Evolutionary conservation across 2,113 vertebrate species (phyloP).

Genomic region (Semicossyphus pulcher): DNA sequence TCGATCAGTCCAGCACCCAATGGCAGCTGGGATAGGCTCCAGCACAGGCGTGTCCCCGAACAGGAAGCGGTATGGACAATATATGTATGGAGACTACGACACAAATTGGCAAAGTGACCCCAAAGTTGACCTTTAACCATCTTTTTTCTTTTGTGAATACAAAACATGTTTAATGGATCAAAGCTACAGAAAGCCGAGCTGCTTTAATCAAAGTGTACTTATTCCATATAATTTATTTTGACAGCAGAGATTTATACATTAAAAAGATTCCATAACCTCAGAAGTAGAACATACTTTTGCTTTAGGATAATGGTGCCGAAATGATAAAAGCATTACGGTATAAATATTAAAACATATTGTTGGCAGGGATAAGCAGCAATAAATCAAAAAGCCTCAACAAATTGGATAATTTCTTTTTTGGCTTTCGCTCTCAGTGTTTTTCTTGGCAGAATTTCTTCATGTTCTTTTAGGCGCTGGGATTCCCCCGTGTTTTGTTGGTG

Average conservation of each 20-base stretch:
- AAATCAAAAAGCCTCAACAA: conserved; percentile 58
- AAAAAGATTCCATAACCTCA: background rate
- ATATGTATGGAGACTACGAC: background rate
- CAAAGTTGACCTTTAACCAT: conserved; percentile 5
- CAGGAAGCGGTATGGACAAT: too few relatives aligned
- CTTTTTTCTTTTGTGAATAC: background rate
- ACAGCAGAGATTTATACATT: background rate
- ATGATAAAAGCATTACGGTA: conserved; percentile 11
- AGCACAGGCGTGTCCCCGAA: too few relatives aligned
- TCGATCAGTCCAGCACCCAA: too few relatives aligned
- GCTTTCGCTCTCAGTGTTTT: conserved; percentile 51
- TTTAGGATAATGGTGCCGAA: background rate
- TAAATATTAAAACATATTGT: conserved; percentile 31
- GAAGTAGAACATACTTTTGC: background rate
- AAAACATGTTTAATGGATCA: background rate
- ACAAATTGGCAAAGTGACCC: conserved; percentile 13
- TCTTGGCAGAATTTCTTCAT: conserved; percentile 44
- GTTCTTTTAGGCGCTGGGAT: conserved; percentile 43
- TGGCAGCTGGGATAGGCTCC: too few relatives aligned
- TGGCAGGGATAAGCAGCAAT: conserved; percentile 50
- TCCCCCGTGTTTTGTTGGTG: conserved; percentile 40
- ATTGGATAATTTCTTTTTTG: conserved; percentile 60
- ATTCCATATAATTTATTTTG: background rate
- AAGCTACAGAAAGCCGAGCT: background rate
- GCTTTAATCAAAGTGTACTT: background rate